Evolutionary conservation across 1,140 invertebrate species (phyloP), one percentile per base, ranked within the genome.

Genomic region (Homalodisca vitripennis): DNA sequence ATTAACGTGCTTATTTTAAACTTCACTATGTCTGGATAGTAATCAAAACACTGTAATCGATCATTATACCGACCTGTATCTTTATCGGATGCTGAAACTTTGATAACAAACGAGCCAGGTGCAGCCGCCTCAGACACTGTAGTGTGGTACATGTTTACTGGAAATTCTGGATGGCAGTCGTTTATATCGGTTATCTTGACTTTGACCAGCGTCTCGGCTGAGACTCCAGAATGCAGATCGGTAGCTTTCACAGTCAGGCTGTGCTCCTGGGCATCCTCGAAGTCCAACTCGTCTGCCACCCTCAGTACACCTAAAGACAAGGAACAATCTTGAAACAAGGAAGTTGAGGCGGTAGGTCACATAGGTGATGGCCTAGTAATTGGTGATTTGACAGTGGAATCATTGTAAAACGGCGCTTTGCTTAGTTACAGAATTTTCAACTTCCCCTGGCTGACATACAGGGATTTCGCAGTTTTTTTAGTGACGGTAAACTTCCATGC

Each of bases 181-280:
- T 97, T 98, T 20, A 93, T 89, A 82, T 98, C 95, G 71, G 89
- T 84, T 13, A 97, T 85, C 12, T 86, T 82, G 41, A 97, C 86
- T 46, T 87, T 89, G 26, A 97, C 86, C 13, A 89, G 84, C 10
- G 94, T 90, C 81, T 96, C 93, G 24, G 93, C 90, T 76, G 86
- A 90, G n/a, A 92, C 88, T 67, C 93, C 93, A n/a, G 90, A 91
- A 3, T 95, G 88, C 70, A 90, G 89, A 82, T 98, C 95, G 0
- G 92, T 95, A 1, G 95, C 95, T 75, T 93, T 84, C 3, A 98
- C 84, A 0, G 88, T 88, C 53, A 98, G 82, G 74, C 90, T 87
- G 79, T 97, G 93, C 66, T 85, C 84, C 69, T 87, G 87, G 73
- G 88, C 86, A 65, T 84, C 80, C 81, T 97, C 95, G 82, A 89